A percentile compares a stretch with the other conserved stretches of the same genome.
Conservation (phyloP, 2,113 vertebrate genomes). For the Anguilla rostrata region DNA sequence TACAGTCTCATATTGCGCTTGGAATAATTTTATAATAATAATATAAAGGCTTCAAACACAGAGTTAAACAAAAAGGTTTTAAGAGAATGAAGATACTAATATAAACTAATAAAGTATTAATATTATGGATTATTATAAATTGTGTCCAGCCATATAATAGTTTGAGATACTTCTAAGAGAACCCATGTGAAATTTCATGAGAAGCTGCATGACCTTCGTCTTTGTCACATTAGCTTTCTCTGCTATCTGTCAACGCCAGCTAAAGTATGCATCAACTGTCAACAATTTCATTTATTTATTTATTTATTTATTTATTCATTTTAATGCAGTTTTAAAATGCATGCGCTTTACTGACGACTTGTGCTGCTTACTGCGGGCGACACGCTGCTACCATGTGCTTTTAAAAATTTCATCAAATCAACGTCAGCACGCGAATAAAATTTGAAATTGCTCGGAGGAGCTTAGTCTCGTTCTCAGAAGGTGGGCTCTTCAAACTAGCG, state of each 20-base stretch:
- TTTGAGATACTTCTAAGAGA: not conserved
- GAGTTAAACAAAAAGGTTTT: not conserved
- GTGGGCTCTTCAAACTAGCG: conserved; percentile 55
- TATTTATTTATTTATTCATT: conserved; percentile 38
- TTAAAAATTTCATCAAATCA: conserved; percentile 74
- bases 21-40: not conserved
- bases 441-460: conserved; percentile 53
- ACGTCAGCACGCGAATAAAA: conserved; percentile 67
- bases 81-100: no score
- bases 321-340: conserved; percentile 41
- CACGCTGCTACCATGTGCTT: conserved; percentile 45
- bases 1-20: not conserved
- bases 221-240: not conserved
- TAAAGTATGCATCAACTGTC: not conserved
- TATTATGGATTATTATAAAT: no score
- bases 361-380: conserved; percentile 54
- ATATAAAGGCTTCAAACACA: not conserved
- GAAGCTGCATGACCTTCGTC: not conserved
- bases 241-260: not conserved
- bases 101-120: no score
- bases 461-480: conserved; percentile 51
- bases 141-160: no score
- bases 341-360: conserved; percentile 50
- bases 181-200: not conserved
- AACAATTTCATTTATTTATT: not conserved